A percentile compares a stretch with the other conserved stretches of the same genome.
phyloP scores from a whole-genome alignment of 2,888 invertebrate species.

The Ormia ochracea region DNA sequence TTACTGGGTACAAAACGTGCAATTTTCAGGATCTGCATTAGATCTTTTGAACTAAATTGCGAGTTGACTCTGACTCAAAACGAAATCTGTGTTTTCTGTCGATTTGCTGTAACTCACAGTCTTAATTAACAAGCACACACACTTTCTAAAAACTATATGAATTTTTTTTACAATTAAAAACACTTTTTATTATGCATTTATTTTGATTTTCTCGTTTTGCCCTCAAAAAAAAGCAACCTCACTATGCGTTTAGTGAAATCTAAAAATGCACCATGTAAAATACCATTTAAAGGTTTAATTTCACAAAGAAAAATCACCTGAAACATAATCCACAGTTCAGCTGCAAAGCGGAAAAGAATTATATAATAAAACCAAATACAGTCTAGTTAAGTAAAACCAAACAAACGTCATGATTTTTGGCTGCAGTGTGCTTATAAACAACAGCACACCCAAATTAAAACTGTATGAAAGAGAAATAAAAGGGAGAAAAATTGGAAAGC shows the following conservation, averaged over 20 bases:
- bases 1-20: too few species aligned
- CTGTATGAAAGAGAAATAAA: neutral
- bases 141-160: too few species aligned
- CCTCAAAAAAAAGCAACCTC: too few species aligned
- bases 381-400: slow-evolving; percentile 42
- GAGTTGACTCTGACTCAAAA: too few species aligned
- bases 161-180: too few species aligned
- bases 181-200: too few species aligned
- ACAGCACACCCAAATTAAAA: neutral
- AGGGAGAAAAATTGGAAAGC: slow-evolving; percentile 35
- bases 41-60: too few species aligned
- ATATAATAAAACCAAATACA: slow-evolving; percentile 26
- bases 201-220: too few species aligned
- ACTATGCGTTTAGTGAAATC: neutral
- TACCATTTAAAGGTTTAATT: slow-evolving; percentile 27
- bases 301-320: slow-evolving; percentile 4
- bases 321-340: slow-evolving; percentile 43
- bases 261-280: slow-evolving; percentile 23
- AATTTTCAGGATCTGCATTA: too few species aligned
- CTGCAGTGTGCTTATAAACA: neutral
- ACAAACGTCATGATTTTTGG: slow-evolving; percentile 47
- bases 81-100: too few species aligned
- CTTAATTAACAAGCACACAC: too few species aligned
- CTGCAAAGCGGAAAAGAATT: neutral
- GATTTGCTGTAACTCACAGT: too few species aligned